These are phyloP conservation scores for Drosophila neotestacea DNA, from an alignment of 2,888 invertebrate species.

Conservation along the genomic window DNA sequence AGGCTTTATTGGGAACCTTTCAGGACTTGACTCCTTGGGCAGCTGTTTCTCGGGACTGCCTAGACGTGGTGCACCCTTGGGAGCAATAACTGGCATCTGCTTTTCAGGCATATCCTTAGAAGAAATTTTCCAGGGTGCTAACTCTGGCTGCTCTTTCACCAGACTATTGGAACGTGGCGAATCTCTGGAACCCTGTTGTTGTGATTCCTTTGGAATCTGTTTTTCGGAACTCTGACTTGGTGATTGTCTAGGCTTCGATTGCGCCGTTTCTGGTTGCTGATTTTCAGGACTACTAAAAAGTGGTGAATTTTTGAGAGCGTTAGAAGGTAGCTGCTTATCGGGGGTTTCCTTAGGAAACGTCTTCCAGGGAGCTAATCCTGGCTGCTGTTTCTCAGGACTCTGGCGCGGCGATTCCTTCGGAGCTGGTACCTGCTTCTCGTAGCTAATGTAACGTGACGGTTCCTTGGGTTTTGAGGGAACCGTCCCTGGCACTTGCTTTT, in stretches of 20 bases:
- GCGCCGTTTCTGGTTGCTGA: background rate
- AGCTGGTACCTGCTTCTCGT: constrained; percentile 31
- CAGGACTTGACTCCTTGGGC: constrained; percentile 22
- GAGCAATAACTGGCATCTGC: background rate
- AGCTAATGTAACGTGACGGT: constrained; percentile 17
- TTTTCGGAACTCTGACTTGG: constrained; percentile 35
- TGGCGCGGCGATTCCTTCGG: constrained; percentile 21
- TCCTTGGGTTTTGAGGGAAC: constrained; percentile 12
- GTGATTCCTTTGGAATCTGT: background rate
- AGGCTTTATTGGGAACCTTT: constrained; percentile 16
- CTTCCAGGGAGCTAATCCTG: background rate
- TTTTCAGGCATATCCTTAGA: background rate
- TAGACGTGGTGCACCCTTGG: constrained; percentile 9
- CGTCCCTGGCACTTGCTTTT: constrained; percentile 18
- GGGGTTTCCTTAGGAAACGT: background rate
- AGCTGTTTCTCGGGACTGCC: constrained; percentile 13
- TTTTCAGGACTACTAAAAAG: background rate
- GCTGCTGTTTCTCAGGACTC: constrained; percentile 44
- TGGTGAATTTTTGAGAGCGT: background rate
- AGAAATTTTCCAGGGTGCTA: constrained; percentile 11
- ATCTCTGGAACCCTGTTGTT: constrained; percentile 1
- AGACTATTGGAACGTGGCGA: constrained; percentile 37
- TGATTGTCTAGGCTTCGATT: constrained; percentile 6
- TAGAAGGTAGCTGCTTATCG: background rate
- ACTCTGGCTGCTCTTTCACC: constrained; percentile 17